Evolutionary conservation across 2,888 invertebrate species (phyloP).

Genomic region (Conops quadrifasciatus): DNA sequence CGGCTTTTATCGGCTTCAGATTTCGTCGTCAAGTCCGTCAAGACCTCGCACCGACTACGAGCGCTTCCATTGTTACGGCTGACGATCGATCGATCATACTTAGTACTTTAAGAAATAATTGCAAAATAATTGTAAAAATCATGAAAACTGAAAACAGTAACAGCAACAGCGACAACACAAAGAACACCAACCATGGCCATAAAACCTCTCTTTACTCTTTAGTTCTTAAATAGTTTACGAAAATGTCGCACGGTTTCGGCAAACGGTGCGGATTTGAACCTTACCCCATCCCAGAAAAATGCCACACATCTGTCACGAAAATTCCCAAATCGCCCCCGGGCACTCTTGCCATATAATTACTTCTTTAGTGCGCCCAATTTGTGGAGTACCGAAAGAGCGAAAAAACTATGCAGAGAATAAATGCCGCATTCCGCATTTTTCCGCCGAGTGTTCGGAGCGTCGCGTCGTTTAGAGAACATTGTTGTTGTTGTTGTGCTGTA

Average conservation of each 20-base stretch:
- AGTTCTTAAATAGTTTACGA: conserved; percentile 16
- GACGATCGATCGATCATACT: conserved; percentile 38
- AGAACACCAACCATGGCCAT: background rate
- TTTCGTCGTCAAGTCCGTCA: background rate
- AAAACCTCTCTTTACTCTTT: background rate
- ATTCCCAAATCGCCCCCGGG: conserved; percentile 34
- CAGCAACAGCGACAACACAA: background rate
- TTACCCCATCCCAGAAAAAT: conserved; percentile 20
- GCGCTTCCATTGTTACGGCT: background rate
- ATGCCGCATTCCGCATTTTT: conserved; percentile 33
- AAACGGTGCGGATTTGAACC: background rate
- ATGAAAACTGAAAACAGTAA: background rate
- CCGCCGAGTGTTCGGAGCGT: no score
- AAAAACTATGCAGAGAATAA: conserved; percentile 22
- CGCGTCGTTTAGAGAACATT: background rate
- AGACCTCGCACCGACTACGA: background rate
- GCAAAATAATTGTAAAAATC: conserved; percentile 38
- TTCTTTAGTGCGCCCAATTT: conserved; percentile 39
- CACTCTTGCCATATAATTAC: conserved; percentile 37
- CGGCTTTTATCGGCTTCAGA: background rate
- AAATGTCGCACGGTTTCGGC: conserved; percentile 1
- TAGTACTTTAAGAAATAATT: conserved; percentile 35
- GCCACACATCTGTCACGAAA: conserved; percentile 41
- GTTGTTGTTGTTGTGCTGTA: conserved; percentile 3
- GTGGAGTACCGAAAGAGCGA: conserved; percentile 9